phyloP scores from a whole-genome alignment of 1,140 invertebrate genomes.

The Diorhabda elongata region DNA sequence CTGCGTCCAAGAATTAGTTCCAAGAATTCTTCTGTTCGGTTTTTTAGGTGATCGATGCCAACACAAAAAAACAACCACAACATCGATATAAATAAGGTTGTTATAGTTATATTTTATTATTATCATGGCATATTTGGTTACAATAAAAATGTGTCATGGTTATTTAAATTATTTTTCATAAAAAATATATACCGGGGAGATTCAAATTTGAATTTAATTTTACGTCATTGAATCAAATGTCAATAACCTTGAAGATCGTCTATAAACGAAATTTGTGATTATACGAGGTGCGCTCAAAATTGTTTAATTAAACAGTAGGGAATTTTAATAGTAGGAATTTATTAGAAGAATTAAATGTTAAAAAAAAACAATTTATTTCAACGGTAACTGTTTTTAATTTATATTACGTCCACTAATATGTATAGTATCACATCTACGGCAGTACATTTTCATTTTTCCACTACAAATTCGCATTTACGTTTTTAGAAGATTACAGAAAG shows the following conservation, averaged over 20 bases:
- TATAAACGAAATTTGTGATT: background rate
- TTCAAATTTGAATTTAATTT: no score
- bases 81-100: no score
- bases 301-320: background rate
- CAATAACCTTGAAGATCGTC: background rate
- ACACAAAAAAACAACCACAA: no score
- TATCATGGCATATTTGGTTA: no score
- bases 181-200: no score
- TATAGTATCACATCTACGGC: constrained; percentile 20
- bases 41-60: no score
- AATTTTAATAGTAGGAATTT: background rate
- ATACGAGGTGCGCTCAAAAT: background rate
- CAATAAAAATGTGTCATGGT: no score
- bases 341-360: background rate
- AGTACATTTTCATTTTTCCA: constrained; percentile 11
- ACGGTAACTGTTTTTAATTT: background rate
- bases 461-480: background rate
- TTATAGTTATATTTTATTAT: no score
- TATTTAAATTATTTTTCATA: no score
- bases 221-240: background rate
- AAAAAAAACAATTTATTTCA: background rate
- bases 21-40: no score
- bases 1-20: no score
- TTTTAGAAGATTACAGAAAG: no score
- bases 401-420: background rate